Percentiles rank a stretch among this genome's conserved stretches.
Conservation (phyloP, 2,888 invertebrate genomes). For the Palloptera scutellata region DNA sequence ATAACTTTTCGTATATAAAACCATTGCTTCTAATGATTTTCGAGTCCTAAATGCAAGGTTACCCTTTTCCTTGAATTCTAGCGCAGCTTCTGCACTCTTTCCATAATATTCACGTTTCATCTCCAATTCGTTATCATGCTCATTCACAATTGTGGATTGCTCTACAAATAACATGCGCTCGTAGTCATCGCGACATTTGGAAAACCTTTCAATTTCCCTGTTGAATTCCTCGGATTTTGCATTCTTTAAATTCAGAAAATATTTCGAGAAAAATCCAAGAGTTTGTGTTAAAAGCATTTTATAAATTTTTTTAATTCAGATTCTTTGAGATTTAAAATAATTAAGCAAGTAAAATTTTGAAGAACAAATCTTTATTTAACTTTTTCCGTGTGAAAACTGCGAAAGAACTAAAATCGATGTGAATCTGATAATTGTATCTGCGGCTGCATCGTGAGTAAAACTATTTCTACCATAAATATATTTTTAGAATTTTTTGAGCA, state of each 20-base stretch:
- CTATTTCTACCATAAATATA: not conserved
- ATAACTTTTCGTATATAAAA: slow-evolving; percentile 75
- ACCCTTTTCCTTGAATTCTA: slow-evolving; percentile 74
- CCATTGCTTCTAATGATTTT: slow-evolving; percentile 74
- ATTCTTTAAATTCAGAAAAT: slow-evolving; percentile 70
- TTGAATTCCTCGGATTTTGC: slow-evolving; percentile 63
- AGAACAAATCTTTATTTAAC: not conserved
- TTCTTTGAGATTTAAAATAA: not conserved
- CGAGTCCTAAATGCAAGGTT: slow-evolving; percentile 77
- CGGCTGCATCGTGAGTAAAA: slow-evolving; percentile 1
- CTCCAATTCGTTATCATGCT: slow-evolving; percentile 66
- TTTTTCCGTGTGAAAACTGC: slow-evolving; percentile 30
- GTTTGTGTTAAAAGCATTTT: slow-evolving; percentile 54
- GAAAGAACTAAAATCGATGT: slow-evolving; percentile 26
- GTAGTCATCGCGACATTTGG: slow-evolving; percentile 70
- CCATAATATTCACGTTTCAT: slow-evolving; percentile 64
- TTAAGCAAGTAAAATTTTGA: not conserved
- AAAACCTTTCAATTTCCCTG: slow-evolving; percentile 71
- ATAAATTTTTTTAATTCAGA: not conserved
- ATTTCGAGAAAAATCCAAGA: slow-evolving; percentile 70
- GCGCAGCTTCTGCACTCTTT: slow-evolving; percentile 70
- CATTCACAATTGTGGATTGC: slow-evolving; percentile 64
- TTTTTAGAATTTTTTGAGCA: not conserved
- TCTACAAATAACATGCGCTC: slow-evolving; percentile 73
- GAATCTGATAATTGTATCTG: slow-evolving; percentile 25